phyloP scores from a whole-genome alignment of 2,797 vertebrate genomes.

The Trachops cirrhosus region DNA sequence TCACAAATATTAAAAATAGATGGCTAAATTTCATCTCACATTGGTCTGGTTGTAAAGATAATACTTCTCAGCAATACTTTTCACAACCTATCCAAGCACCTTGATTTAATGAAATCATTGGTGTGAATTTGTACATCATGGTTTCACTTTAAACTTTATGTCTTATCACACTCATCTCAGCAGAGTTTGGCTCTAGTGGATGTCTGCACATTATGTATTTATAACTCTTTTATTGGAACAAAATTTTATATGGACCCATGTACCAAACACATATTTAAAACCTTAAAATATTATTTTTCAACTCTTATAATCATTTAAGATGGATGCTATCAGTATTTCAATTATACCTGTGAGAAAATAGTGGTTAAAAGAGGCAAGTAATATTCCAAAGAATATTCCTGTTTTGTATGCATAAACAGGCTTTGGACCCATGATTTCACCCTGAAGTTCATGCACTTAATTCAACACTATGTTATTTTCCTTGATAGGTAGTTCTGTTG shows the following conservation, averaged over 20 bases:
- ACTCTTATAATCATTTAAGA: background rate
- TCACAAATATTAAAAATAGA: background rate
- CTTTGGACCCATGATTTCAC: background rate
- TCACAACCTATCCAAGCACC: background rate
- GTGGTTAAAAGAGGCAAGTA: background rate
- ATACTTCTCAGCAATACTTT: background rate
- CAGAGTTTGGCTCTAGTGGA: background rate
- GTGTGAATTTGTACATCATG: background rate
- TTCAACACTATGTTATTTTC: background rate
- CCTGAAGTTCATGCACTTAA: background rate
- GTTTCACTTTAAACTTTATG: background rate
- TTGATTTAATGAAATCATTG: background rate
- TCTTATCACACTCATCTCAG: background rate
- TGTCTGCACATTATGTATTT: background rate
- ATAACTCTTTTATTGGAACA: background rate
- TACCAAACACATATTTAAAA: background rate
- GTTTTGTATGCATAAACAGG: background rate
- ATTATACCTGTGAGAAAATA: background rate
- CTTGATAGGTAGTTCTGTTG: background rate
- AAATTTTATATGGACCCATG: background rate
- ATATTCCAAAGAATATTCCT: background rate
- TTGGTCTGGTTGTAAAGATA: background rate
- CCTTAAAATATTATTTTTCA: background rate
- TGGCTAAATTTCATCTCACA: background rate
- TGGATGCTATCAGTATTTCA: background rate